A percentile compares a stretch with the other conserved stretches of the same genome.
Evolutionary conservation across 2,113 vertebrate genomes (phyloP).

Genomic region (Dendrocopos noguchii): DNA sequence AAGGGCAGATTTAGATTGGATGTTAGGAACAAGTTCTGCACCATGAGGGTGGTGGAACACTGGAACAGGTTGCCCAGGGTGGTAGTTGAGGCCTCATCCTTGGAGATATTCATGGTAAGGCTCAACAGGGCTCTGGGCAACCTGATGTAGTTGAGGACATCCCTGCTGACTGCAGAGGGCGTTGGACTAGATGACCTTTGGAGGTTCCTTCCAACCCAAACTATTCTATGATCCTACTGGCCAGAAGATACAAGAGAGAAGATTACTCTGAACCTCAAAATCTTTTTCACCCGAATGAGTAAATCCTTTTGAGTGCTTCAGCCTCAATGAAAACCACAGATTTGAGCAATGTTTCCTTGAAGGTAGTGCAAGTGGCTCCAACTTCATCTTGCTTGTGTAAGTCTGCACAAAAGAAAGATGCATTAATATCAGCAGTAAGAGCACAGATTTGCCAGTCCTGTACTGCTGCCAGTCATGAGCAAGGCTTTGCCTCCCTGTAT

Average conservation of each 20-base stretch:
- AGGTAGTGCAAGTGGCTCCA: neutral
- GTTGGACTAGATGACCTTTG: too few species aligned
- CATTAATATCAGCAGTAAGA: neutral
- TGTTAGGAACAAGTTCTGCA: too few species aligned
- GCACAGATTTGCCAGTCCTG: neutral
- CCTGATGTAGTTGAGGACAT: too few species aligned
- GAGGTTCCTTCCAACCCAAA: neutral
- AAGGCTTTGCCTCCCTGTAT: conserved; percentile 9
- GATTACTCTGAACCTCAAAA: neutral
- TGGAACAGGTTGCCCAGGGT: too few species aligned
- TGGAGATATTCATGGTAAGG: too few species aligned
- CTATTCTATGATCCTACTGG: neutral
- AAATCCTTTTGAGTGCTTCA: neutral
- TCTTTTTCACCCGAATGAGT: neutral
- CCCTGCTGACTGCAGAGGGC: too few species aligned
- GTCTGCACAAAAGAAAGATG: neutral
- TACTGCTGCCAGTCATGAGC: neutral
- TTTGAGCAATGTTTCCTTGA: neutral
- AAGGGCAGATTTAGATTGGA: too few species aligned
- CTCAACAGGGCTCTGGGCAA: too few species aligned
- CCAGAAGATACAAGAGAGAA: neutral
- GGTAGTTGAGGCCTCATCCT: too few species aligned
- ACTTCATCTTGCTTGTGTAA: neutral
- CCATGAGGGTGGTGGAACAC: too few species aligned
- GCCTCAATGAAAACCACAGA: neutral